Evolutionary conservation across 2,797 vertebrate genomes (phyloP), one percentile per base, ranked within the genome.

Genomic region (Accipiter fasciatus): DNA sequence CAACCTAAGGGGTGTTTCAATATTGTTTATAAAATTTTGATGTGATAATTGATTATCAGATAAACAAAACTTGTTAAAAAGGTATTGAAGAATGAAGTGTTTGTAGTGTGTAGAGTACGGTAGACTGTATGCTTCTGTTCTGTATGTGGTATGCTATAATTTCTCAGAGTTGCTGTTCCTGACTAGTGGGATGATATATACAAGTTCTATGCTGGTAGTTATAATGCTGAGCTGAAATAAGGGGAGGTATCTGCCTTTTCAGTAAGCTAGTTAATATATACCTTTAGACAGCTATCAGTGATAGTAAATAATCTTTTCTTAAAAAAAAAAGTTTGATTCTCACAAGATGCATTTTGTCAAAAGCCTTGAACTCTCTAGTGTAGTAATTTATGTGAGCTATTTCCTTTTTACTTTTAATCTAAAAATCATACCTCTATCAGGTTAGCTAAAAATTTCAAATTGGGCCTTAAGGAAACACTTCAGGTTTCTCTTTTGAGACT

Each of bases 1-100:
- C 6, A 54, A 13, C 2, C 0, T 20, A 9, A 15, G 10, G 6
- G 33, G 17, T 1, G 8, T 6, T 73, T 29, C 15, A 33, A 5
- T 59, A 17, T 61, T 67, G 3, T 16, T 69, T 70, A 29, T 76
- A 15, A 29, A 29, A 35, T 3, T n/a, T 72, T 2, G 5, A 9
- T 61, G 28, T 22, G 16, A 21, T 54, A 78, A n/a, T 4, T 37
- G 5, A 8, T 6, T 70, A 5, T 20, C 5, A 40, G 21, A 6
- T 79, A 47, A 84, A 35, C 31, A 69, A 76, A 61, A 33, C 2
- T 4, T 49, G 3, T 84, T 80, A 2, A 19, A 76, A 76, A 58
- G 11, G 21, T 8, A 29, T 79, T 59, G 25, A 50, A 55, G 15
- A 66, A 47, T 57, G 22, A 55, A 52, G 24, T 24, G 11, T 11